Conservation (phyloP, 2,888 invertebrate species). For the Poecilobothrus nobilitatus region DNA sequence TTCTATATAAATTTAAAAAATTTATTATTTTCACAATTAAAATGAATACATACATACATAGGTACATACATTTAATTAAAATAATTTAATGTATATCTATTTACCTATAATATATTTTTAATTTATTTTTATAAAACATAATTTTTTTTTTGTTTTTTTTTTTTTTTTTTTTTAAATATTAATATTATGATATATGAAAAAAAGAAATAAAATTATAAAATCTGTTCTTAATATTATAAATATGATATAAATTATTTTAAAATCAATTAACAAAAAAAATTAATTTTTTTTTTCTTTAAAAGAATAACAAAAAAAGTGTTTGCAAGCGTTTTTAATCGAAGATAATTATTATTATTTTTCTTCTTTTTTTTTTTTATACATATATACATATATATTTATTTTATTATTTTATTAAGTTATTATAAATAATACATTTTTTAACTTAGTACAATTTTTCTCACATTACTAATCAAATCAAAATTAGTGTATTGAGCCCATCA, state of each 20-base stretch:
- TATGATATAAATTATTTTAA: constrained; percentile 9
- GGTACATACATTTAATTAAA: neutral
- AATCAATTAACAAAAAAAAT: constrained; percentile 11
- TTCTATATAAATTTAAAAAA: too few species aligned
- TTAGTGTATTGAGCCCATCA: constrained; percentile 37
- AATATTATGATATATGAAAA: too few species aligned
- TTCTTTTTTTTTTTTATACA: constrained; percentile 15
- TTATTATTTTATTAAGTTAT: neutral
- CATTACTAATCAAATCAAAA: too few species aligned
- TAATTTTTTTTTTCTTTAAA: too few species aligned
- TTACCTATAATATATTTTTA: constrained; percentile 10
- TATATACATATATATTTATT: neutral
- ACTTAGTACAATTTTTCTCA: too few species aligned
- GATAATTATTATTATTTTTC: constrained; percentile 26
- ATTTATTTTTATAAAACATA: constrained; percentile 1
- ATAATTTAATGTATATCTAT: constrained; percentile 7
- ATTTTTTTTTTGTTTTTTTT: neutral
- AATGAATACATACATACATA: neutral
- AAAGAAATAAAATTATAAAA: too few species aligned
- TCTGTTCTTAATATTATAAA: neutral
- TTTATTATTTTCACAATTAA: too few species aligned
- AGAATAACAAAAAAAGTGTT: constrained; percentile 10
- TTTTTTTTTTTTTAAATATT: neutral
- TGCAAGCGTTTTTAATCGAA: constrained; percentile 45
- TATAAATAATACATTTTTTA: too few species aligned